Percentiles rank a stretch among this genome's conserved stretches.
These are phyloP conservation scores for Protobothrops flavoviridis DNA, from an alignment of 2,113 vertebrate species.

Conservation along the genomic window DNA sequence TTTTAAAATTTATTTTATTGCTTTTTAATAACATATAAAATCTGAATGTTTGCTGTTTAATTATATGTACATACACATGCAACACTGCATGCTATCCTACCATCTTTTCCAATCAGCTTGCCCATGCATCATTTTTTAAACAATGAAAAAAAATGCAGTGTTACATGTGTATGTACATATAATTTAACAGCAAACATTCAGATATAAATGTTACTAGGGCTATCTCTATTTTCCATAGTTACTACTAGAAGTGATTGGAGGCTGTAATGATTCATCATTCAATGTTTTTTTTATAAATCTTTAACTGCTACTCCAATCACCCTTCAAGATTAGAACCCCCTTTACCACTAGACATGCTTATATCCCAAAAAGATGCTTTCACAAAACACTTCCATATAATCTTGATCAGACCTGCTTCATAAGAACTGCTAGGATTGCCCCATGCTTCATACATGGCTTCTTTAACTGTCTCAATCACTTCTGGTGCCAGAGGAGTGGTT, in stretches of 20 bases:
- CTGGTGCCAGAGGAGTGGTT: constrained; percentile 84
- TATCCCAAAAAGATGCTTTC: background rate
- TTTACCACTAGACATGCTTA: background rate
- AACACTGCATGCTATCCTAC: background rate
- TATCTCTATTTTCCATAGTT: background rate
- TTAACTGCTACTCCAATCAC: background rate
- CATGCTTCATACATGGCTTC: constrained; percentile 86
- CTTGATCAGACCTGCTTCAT: constrained; percentile 77
- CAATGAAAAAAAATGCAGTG: background rate
- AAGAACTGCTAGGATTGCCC: constrained; percentile 93
- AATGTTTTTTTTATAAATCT: background rate
- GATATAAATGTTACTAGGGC: background rate
- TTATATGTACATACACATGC: background rate
- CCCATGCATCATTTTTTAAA: background rate
- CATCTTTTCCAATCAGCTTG: background rate
- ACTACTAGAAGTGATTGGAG: background rate
- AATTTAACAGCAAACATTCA: background rate
- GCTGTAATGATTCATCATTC: background rate
- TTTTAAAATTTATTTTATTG: background rate
- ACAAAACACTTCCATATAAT: background rate
- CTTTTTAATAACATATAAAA: background rate
- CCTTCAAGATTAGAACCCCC: background rate
- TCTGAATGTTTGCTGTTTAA: background rate
- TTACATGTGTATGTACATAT: background rate
- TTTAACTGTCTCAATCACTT: constrained; percentile 73